Base-by-base conservation (phyloP, 2,888 invertebrate species). In the Leucania comma region DNA sequence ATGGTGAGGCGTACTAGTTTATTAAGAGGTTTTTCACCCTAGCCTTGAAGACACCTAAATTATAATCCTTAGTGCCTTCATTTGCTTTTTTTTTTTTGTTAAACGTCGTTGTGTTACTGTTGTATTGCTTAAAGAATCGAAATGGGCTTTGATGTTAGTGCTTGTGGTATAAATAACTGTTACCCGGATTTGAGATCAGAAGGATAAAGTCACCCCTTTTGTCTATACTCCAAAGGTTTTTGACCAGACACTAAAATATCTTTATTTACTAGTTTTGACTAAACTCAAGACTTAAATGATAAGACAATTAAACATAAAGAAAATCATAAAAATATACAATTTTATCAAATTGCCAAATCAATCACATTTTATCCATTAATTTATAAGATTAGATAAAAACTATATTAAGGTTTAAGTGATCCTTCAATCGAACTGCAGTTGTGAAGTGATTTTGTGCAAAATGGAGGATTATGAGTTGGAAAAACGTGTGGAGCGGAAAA, bases 361-460 rank as follows among this genome's bases (percentile, higher is more conserved):
- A 72, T 73, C 74, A 58, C 8, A 66, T 72, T 72, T 57, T 72
- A 64, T 73, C 67, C 51, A 59, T 22, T 20, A 10, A 69, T 74
- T 67, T 12, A n/a, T n/a, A 24, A 54, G 72, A 72, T 72, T n/a
- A 72, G 72, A 74, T 72, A 66, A 10, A 10, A 10, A 1, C 10
- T 54, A 38, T 66, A 73, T 24, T 66, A 58, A 66, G 2, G 20
- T 58, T 54, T 24, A 38, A 48, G 53, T 74, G 46, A 74, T 67
- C 54, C 38, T 63, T 72, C 24, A 48, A 72, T 67, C 29, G 29
- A 26, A 53, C 17, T 66, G 53, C 38, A 72, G 35, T 74, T 58
- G 72, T 17, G 65, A 63, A 51, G 73, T 77, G 48, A 61, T 73
- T 60, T 72, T 63, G 54, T 73, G 65, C 63, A 65, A 68, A 54